Conservation (phyloP, 2,888 invertebrate genomes). For the Cephus sareptanus region DNA sequence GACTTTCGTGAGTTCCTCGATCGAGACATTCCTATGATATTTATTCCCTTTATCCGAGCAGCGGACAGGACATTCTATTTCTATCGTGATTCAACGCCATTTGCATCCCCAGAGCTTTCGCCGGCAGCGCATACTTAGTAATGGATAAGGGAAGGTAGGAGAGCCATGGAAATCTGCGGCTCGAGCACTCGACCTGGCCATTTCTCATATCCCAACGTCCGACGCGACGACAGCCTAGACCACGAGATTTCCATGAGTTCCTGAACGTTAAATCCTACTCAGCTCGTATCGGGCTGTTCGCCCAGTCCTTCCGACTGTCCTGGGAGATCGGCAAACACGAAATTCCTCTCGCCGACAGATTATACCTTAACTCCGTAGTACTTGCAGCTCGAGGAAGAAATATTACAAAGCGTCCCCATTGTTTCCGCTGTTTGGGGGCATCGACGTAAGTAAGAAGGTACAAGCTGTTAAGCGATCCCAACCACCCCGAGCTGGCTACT, state of each 20-base stretch:
- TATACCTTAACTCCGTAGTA: background rate
- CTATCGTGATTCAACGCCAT: background rate
- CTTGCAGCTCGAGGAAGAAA: background rate
- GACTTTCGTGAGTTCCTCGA: background rate
- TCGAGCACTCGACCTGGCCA: background rate
- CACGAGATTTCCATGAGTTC: background rate
- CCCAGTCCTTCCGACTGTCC: background rate
- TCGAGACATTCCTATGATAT: background rate
- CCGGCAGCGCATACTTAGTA: background rate
- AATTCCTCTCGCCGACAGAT: background rate
- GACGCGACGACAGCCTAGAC: background rate
- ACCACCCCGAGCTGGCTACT: background rate
- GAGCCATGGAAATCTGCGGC: background rate
- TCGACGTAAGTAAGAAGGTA: background rate
- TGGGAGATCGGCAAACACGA: background rate
- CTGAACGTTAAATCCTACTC: background rate
- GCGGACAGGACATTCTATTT: background rate
- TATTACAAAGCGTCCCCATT: background rate
- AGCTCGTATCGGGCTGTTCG: background rate
- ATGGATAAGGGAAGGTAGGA: background rate
- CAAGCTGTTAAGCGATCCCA: background rate
- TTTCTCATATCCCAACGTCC: background rate
- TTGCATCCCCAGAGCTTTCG: background rate
- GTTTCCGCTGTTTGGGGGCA: background rate
- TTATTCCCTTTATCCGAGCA: background rate